These are phyloP conservation scores for Grammomys dolichurus DNA, from an alignment of 2,113 vertebrate species.

Conservation along the genomic window DNA sequence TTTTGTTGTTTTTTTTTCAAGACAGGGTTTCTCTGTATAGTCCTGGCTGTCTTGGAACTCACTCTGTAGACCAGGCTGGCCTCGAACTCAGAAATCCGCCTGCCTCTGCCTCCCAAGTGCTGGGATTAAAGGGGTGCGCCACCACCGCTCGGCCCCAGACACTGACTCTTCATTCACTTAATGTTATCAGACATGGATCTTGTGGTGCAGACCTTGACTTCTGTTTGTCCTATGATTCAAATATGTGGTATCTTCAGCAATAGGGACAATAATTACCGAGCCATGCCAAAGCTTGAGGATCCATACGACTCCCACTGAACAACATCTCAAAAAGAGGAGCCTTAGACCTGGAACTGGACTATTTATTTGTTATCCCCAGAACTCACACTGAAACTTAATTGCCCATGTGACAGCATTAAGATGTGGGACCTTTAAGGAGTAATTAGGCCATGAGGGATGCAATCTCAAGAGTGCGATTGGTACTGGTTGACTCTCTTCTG, in stretches of 20 bases:
- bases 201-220: not conserved
- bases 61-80: no score
- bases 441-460: not conserved
- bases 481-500: not conserved
- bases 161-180: not conserved
- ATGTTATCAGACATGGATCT: not conserved
- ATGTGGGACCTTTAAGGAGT: not conserved
- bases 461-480: not conserved
- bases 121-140: no score
- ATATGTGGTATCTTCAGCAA: not conserved
- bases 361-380: not conserved
- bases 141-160: no score
- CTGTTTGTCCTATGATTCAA: not conserved
- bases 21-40: no score
- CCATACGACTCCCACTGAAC: not conserved
- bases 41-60: no score
- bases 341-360: not conserved
- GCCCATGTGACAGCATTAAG: not conserved
- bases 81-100: no score
- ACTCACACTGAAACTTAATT: not conserved
- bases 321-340: not conserved
- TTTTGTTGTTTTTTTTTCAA: no score
- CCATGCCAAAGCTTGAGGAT: not conserved
- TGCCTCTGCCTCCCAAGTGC: no score
- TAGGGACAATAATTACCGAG: not conserved